Base-by-base conservation (phyloP, 2,113 vertebrate species). In the Pyrgilauda ruficollis region DNA sequence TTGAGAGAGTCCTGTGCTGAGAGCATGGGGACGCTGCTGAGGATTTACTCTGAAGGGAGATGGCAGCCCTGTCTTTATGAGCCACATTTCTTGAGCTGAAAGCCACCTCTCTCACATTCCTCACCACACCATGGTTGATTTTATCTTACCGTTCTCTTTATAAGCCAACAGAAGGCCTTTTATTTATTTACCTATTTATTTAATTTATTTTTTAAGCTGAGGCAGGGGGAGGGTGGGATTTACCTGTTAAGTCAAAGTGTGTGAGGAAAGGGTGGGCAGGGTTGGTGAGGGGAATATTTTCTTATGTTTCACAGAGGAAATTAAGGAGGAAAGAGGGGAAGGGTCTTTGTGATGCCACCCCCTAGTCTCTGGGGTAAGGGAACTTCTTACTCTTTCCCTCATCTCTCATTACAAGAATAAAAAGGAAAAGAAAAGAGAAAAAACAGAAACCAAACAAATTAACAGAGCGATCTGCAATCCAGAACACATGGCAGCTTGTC, bases 381-480 rank as follows among this genome's bases (percentile, higher is more conserved):
- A 80, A 66, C 41, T 89, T 90, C 85, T 91, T 89, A 76, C 84
- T 95, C 97, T 95, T 97, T 97, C 93, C 92, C 88, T 97, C 97
- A 97, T 97, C 96, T 97, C 95, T 97, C 82, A 87, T 94, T 95
- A 94, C 55, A 92, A 94, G 46, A 41, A 96, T 82, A 95, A 93
- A 93, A 82, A 75, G 53, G 28, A 81, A 95, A 84, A 81, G 19
- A 69, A 84, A 80, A 11, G 11, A 35, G 44, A 11, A 30, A 76
- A 92, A 92, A 95, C 95, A 78, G 75, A 96, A 97, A 94, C 89
- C 94, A 97, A 97, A 97, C 97, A 94, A 95, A 97, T 95, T 96
- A 97, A 94, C 94, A 94, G 95, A 97, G 97, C 90, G 96, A 97
- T 98, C 96, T 98, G 97, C 98, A 98, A 98, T 98, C 97, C 96